These are phyloP conservation scores for Eupithecia exiguata DNA, from an alignment of 2,888 invertebrate genomes.

Conservation along the genomic window DNA sequence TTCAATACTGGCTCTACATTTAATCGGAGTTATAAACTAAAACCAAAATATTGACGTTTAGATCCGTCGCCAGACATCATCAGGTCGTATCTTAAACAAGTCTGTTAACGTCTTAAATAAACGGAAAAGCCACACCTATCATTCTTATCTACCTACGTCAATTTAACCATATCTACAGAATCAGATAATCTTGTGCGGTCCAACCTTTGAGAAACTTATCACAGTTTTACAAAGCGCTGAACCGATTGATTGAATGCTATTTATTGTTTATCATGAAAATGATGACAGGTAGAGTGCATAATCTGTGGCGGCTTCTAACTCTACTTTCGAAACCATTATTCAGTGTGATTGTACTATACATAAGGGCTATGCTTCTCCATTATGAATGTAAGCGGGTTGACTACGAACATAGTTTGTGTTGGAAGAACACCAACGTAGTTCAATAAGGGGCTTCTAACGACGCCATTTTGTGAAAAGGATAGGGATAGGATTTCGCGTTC, in stretches of 20 bases:
- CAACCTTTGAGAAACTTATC: not conserved
- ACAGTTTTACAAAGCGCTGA: not conserved
- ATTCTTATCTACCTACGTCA: not conserved
- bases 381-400: too few species aligned
- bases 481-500: too few species aligned
- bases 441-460: too few species aligned
- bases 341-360: too few species aligned
- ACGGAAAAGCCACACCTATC: conserved; percentile 9
- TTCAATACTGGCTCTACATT: not conserved
- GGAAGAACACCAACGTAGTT: too few species aligned
- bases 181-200: not conserved
- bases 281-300: not conserved
- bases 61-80: not conserved
- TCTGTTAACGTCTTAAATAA: not conserved
- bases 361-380: too few species aligned
- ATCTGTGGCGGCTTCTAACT: not conserved
- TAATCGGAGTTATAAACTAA: not conserved
- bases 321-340: not conserved
- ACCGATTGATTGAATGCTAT: not conserved
- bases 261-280: not conserved
- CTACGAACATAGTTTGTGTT: too few species aligned
- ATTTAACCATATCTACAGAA: not conserved
- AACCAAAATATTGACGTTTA: not conserved
- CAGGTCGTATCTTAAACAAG: not conserved
- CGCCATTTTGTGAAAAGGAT: too few species aligned